Conservation (phyloP, 2,797 vertebrate genomes). For the Acipenser oxyrinchus region DNA sequence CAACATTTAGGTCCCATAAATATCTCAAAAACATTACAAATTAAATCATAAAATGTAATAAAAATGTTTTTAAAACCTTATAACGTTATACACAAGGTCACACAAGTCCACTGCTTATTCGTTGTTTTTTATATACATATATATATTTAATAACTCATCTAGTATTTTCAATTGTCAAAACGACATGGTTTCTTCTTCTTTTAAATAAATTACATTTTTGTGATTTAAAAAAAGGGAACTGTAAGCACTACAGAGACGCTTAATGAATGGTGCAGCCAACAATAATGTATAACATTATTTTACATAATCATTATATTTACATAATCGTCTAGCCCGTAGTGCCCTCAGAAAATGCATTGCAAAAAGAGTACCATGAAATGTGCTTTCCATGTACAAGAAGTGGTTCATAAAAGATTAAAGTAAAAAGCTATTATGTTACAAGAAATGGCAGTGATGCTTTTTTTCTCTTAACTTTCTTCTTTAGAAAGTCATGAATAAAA, state of each 20-base stretch:
- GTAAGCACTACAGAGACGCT: constrained; percentile 65
- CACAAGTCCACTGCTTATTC: constrained; percentile 50
- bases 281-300: constrained; percentile 67
- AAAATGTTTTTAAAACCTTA: constrained; percentile 40
- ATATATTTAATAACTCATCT: constrained; percentile 58
- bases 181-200: constrained; percentile 57
- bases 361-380: constrained; percentile 60
- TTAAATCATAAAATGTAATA: constrained; percentile 29
- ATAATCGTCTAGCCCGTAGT: constrained; percentile 53
- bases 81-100: constrained; percentile 54
- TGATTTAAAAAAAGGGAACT: constrained; percentile 63
- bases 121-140: constrained; percentile 37
- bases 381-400: constrained; percentile 76
- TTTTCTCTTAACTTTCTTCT: constrained; percentile 49
- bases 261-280: constrained; percentile 62
- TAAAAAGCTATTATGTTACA: constrained; percentile 64
- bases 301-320: constrained; percentile 86
- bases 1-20: constrained; percentile 44
- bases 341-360: constrained; percentile 54
- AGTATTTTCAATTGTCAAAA: constrained; percentile 52
- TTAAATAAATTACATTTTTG: constrained; percentile 82
- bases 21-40: constrained; percentile 33
- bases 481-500: constrained; percentile 70
- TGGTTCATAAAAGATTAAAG: constrained; percentile 77
- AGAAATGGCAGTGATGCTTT: constrained; percentile 91